Conservation (phyloP, 2,113 vertebrate genomes). For the human (Homo sapiens) region GRCh38 chr18:24477001-24477500, state of each 20-base stretch:
- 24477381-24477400: conserved; percentile 66
- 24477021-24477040: neutral
- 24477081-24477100: neutral
- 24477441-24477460: conserved; percentile 90
- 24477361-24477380: conserved; percentile 80
- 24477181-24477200: neutral
- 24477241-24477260: neutral
- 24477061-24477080: neutral
- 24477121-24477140: accelerated
- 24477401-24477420: conserved; percentile 87
- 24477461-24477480: conserved; percentile 90
- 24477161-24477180: conserved; percentile 45
- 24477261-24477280: conserved; percentile 61
- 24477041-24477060: neutral
- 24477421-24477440: conserved; percentile 94
- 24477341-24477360: conserved; percentile 89
- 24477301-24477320: conserved; percentile 87
- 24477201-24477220: neutral
- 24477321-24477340: conserved; percentile 91
- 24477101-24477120: neutral
- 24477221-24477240: conserved; percentile 45
- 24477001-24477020: conserved; percentile 70
- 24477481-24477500: conserved; percentile 88
- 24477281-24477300: conserved; percentile 90
- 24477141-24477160: conserved; percentile 37